A percentile compares a stretch with the other conserved stretches of the same genome.
Conservation (phyloP, 2,888 invertebrate genomes). For the Thera obeliscata region DNA sequence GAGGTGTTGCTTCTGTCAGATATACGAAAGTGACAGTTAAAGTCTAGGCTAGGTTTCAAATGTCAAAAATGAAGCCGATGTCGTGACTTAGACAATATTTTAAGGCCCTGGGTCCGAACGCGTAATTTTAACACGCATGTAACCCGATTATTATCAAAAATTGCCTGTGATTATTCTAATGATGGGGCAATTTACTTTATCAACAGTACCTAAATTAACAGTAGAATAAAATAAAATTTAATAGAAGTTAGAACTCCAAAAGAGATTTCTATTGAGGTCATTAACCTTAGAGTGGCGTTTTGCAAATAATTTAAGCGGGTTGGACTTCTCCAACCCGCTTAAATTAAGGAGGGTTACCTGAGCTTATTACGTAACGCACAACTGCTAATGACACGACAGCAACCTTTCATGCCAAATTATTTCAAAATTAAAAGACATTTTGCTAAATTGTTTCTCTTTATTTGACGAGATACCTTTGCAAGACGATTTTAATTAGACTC, state of each 20-base stretch:
- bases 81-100: no score
- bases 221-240: constrained; percentile 19
- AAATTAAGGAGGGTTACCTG: constrained; percentile 30
- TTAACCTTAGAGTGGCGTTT: constrained; percentile 20
- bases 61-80: no score
- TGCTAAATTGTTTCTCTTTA: constrained; percentile 30
- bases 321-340: no score
- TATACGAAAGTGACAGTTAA: no score
- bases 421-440: constrained; percentile 32
- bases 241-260: constrained; percentile 17
- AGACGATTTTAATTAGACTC: constrained; percentile 26
- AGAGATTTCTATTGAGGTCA: constrained; percentile 29
- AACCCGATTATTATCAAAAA: not conserved
- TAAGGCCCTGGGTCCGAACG: no score
- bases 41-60: no score
- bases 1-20: no score
- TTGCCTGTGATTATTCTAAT: not conserved
- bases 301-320: constrained; percentile 32
- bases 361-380: constrained; percentile 31
- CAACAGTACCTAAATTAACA: not conserved
- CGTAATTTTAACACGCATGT: no score
- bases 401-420: constrained; percentile 29
- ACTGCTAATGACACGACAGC: constrained; percentile 33
- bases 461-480: constrained; percentile 18
- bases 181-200: constrained; percentile 1